phyloP scores from a whole-genome alignment of 2,888 invertebrate species.

The Epistrophe grossulariae region DNA sequence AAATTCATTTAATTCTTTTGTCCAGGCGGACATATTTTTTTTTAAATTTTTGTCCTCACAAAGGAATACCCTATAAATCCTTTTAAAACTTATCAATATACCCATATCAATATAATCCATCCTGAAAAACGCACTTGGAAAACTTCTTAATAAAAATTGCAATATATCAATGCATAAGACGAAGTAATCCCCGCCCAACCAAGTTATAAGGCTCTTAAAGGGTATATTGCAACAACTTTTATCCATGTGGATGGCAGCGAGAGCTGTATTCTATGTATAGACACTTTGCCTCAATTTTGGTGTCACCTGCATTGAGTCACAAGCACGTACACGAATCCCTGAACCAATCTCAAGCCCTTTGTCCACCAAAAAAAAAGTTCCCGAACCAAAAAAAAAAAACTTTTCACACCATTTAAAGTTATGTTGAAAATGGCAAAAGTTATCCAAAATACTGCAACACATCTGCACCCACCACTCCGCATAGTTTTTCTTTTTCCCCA shows the following conservation, averaged over 20 bases:
- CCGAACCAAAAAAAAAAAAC: slow-evolving; percentile 7
- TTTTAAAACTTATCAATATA: slow-evolving; percentile 25
- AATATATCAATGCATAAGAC: slow-evolving; percentile 48
- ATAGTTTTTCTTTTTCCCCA: background rate
- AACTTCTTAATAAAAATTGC: slow-evolving; percentile 47
- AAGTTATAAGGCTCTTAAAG: slow-evolving; percentile 33
- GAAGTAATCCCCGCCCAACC: slow-evolving; percentile 25
- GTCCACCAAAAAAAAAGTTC: slow-evolving; percentile 41
- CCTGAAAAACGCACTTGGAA: background rate
- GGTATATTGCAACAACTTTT: slow-evolving; percentile 61
- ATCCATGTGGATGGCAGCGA: slow-evolving; percentile 27
- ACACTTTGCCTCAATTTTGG: slow-evolving; percentile 40
- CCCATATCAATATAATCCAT: slow-evolving; percentile 22
- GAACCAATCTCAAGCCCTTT: slow-evolving; percentile 49
- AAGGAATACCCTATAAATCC: background rate
- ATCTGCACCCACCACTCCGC: slow-evolving; percentile 59
- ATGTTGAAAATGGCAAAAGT: slow-evolving; percentile 71
- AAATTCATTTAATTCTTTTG: background rate
- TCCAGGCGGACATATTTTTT: background rate
- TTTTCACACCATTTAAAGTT: slow-evolving; percentile 71
- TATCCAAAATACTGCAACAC: slow-evolving; percentile 71
- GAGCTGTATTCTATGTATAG: slow-evolving; percentile 23
- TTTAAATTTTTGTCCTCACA: background rate
- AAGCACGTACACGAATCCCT: slow-evolving; percentile 55
- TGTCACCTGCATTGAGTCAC: slow-evolving; percentile 67